Conservation (phyloP, 2,888 invertebrate genomes). For the Pseudococcus jackbeardsleyi region DNA sequence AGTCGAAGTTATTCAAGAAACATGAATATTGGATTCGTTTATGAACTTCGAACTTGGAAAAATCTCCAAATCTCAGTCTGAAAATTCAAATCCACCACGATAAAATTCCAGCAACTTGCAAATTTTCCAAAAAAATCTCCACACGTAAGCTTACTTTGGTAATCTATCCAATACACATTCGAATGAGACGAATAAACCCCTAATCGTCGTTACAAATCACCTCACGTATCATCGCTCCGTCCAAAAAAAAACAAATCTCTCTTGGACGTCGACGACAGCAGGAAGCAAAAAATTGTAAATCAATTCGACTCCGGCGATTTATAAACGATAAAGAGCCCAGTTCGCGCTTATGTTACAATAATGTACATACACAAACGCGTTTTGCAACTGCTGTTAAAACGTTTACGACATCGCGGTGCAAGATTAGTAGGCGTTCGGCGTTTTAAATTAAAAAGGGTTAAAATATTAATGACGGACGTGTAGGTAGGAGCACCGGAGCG, state of each 20-base stretch:
- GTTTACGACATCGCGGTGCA: background rate
- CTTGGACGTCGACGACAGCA: background rate
- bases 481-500: background rate
- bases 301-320: conserved; percentile 26
- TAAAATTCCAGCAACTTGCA: no score
- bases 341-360: background rate
- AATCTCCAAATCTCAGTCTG: no score
- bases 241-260: background rate
- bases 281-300: background rate
- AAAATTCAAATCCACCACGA: no score
- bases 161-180: no score
- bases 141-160: no score
- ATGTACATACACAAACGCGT: conserved; percentile 3
- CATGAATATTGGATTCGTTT: no score
- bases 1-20: no score
- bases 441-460: conserved; percentile 53
- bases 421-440: conserved; percentile 38
- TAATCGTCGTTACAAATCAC: background rate
- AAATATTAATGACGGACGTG: conserved; percentile 33
- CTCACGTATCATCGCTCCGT: background rate
- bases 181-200: no score
- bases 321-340: background rate
- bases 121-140: no score
- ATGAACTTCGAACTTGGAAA: no score
- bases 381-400: conserved; percentile 38